Percentiles rank a stretch among this genome's conserved stretches.
These are phyloP conservation scores for Adineta ricciae DNA, from an alignment of 2,888 invertebrate genomes.

Conservation along the genomic window DNA sequence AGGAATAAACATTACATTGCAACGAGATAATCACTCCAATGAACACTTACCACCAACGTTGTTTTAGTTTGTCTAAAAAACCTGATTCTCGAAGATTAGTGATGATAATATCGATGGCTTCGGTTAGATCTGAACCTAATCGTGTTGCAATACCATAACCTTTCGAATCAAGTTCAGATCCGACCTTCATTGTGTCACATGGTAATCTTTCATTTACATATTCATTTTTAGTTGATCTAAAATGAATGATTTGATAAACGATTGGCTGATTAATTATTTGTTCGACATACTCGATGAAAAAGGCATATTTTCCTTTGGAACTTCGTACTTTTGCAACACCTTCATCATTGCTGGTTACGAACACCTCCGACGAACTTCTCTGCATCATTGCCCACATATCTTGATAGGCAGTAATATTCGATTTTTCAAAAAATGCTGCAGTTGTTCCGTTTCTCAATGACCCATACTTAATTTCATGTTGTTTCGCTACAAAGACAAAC, in stretches of 20 bases:
- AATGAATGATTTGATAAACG: not conserved
- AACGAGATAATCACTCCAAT: conserved; percentile 41
- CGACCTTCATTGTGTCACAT: conserved; percentile 67
- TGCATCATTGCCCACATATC: conserved; percentile 33
- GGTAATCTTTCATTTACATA: conserved; percentile 78
- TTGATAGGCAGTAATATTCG: conserved; percentile 25
- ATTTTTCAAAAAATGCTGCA: conserved; percentile 60
- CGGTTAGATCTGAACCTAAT: conserved; percentile 80
- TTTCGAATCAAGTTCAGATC: conserved; percentile 65
- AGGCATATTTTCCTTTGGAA: conserved; percentile 60
- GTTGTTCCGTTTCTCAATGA: conserved; percentile 59
- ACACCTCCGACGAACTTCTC: conserved; percentile 20
- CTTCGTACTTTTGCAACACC: conserved; percentile 33
- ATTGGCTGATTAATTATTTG: not conserved
- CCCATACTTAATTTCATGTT: conserved; percentile 52
- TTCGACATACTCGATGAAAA: conserved; percentile 49
- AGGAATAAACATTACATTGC: too few relatives aligned
- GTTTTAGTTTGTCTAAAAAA: conserved; percentile 74
- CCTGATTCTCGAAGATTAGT: conserved; percentile 79
- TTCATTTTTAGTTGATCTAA: conserved; percentile 57
- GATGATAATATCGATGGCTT: conserved; percentile 74
- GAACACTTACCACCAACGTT: conserved; percentile 87
- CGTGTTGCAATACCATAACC: conserved; percentile 90
- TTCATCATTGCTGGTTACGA: conserved; percentile 27
- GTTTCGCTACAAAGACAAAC: conserved; percentile 61